These are phyloP conservation scores for Castor canadensis DNA, from an alignment of 2,113 vertebrate genomes.

Conservation along the genomic window DNA sequence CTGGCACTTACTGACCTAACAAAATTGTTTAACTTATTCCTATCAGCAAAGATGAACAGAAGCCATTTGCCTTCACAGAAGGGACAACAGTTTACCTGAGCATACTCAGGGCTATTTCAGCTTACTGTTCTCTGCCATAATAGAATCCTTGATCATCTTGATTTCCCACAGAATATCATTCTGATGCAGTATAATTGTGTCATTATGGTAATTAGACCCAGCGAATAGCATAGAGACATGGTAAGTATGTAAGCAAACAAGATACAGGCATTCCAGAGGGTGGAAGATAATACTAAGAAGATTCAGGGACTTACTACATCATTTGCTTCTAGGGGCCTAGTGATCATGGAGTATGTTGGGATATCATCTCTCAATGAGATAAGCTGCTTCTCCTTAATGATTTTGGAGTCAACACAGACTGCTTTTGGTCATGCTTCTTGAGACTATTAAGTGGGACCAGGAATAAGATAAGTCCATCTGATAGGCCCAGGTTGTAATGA, in stretches of 20 bases:
- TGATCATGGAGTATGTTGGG: background rate
- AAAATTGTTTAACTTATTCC: background rate
- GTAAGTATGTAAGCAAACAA: background rate
- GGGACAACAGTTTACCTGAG: background rate
- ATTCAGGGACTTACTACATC: background rate
- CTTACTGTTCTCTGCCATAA: background rate
- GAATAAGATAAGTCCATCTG: background rate
- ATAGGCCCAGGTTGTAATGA: background rate
- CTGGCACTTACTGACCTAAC: background rate
- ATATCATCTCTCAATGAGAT: background rate
- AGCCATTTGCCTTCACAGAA: background rate
- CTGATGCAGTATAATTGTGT: background rate
- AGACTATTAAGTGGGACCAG: background rate
- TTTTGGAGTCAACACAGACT: background rate
- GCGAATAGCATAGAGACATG: background rate
- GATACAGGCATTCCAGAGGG: background rate
- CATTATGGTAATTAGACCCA: slow-evolving; percentile 1
- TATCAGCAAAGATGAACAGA: background rate
- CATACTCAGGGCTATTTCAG: background rate
- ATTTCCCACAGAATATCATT: slow-evolving; percentile 40
- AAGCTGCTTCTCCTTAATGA: slow-evolving; percentile 10
- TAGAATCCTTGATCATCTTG: background rate
- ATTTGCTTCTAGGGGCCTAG: background rate
- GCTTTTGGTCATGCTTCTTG: background rate
- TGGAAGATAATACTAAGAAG: background rate